These are phyloP conservation scores for Pristionchus entomophagus DNA, from an alignment of 2,888 invertebrate genomes.

Conservation along the genomic window DNA sequence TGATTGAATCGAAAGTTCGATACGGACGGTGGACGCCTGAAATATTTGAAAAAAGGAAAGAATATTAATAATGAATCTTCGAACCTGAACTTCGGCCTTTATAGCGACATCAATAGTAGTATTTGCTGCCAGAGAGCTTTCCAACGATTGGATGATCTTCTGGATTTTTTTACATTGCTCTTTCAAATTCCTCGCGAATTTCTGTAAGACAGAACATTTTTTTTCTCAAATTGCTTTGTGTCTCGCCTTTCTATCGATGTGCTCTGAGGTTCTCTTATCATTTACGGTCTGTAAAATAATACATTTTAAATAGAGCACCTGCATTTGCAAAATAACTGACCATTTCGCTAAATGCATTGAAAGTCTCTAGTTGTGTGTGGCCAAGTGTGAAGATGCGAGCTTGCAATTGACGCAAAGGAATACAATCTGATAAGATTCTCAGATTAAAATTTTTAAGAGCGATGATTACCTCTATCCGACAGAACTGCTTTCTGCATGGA, in stretches of 20 bases:
- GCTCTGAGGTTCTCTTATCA: not conserved
- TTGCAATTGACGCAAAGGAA: constrained; percentile 6
- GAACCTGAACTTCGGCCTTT: not conserved
- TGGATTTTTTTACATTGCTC: not conserved
- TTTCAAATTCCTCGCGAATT: not conserved
- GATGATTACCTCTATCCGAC: not conserved
- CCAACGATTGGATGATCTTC: not conserved
- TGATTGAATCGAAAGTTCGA: constrained; percentile 4
- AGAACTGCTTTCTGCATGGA: not conserved
- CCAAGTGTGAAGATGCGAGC: not conserved
- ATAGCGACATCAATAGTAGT: not conserved
- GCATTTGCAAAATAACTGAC: not conserved
- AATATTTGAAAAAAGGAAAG: not conserved
- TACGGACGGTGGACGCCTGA: not conserved
- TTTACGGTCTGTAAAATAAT: not conserved
- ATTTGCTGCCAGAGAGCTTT: not conserved
- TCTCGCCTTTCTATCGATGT: not conserved
- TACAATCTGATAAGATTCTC: not conserved
- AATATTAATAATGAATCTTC: not conserved
- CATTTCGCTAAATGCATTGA: constrained; percentile 25
- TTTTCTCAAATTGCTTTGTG: not conserved
- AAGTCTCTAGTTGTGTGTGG: not conserved
- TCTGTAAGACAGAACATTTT: not conserved
- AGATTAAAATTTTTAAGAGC: not conserved
- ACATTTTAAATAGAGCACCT: not conserved